Evolutionary conservation across 2,888 invertebrate genomes (phyloP), one percentile per base, ranked within the genome.

Genomic region (Agrilus cyanescens): DNA sequence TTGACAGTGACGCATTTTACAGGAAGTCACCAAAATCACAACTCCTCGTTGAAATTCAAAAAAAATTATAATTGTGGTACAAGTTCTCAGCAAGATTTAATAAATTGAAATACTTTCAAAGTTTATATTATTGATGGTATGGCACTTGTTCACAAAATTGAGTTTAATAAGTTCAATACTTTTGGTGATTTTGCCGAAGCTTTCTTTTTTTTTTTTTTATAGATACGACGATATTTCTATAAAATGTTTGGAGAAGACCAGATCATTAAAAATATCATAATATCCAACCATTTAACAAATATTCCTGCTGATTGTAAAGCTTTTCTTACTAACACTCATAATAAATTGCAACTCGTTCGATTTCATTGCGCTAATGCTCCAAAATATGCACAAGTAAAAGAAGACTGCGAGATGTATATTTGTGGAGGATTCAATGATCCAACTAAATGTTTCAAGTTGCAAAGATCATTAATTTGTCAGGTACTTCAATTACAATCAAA

Each of bases 401-500:
- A 47, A 38, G 48, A 53, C 30, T 37, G 40, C 40, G 38, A 50
- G 43, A 44, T 46, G 12, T 37, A 38, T 25, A 42, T 44, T 38
- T 39, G 32, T 20, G 47, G 47, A 34, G 45, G 46, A 41, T 49
- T 46, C 35, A 46, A 50, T 32, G 48, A 43, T 45, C 47, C 45
- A 45, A 47, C 45, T 44, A 51, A 51, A 51, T 53, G 46, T 46
- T 50, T 45, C 41, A 52, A 50, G 40, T 29, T 49, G 35, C 50
- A 51, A 55, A 51, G 50, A 7, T 51, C 50, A 51, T 40, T 32
- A 47, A 44, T 54, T 50, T 49, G 7, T 50, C 50, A 53, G 35
- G 53, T 49, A 50, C 49, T 41, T 50, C 53, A 54, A 41, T 54
- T 54, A 46, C 37, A 50, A 36, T 53, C 47, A 36, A 53, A 56